phyloP scores from a whole-genome alignment of 2,113 vertebrate genomes.

The Pyxicephalus adspersus region DNA sequence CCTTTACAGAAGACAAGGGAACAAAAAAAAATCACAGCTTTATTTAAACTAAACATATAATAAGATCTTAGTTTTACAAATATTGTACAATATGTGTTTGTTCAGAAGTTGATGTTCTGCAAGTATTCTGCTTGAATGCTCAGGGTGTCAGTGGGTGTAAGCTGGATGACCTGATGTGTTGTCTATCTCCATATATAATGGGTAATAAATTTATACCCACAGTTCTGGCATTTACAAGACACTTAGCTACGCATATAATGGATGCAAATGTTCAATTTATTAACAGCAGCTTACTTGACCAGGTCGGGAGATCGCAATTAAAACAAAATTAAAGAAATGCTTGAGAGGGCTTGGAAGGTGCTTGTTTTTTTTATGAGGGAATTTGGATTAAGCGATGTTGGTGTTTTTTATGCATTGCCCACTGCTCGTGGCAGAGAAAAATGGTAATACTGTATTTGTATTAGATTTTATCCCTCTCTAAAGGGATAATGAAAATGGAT shows the following conservation, averaged over 20 bases:
- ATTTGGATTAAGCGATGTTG: not conserved
- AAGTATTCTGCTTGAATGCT: not conserved
- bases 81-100: not conserved
- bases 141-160: not conserved
- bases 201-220: constrained; percentile 17
- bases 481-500: no score
- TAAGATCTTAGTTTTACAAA: not conserved
- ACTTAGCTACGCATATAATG: not conserved
- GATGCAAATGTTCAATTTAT: not conserved
- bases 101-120: not conserved
- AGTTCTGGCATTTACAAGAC: constrained; percentile 4
- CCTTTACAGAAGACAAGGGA: constrained; percentile 33
- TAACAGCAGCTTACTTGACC: not conserved
- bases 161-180: not conserved
- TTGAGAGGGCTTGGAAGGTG: not conserved
- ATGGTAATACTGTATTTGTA: no score
- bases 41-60: not conserved
- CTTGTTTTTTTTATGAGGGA: not conserved
- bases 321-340: not conserved
- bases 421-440: no score
- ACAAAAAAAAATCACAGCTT: constrained; percentile 1
- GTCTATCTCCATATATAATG: not conserved
- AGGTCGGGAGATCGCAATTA: not conserved
- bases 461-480: no score
- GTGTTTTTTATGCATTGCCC: no score